A percentile compares a stretch with the other conserved stretches of the same genome.
phyloP scores from a whole-genome alignment of 2,113 vertebrate species.

The Amazona guildingii region DNA sequence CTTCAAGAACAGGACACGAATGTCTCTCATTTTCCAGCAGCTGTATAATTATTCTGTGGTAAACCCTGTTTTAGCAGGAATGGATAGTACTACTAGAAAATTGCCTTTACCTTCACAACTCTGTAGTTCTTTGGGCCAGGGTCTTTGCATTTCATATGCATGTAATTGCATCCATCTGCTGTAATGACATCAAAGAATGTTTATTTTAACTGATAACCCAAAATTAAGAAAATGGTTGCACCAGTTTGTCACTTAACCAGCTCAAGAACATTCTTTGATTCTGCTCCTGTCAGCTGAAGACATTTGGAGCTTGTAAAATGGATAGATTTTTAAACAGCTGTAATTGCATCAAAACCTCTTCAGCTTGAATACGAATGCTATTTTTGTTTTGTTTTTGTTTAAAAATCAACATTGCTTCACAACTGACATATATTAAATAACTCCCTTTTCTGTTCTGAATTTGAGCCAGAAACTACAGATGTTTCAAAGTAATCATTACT shows the following conservation, averaged over 20 bases:
- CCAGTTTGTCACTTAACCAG: not conserved
- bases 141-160: not conserved
- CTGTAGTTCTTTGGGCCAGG: not conserved
- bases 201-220: slow-evolving; percentile 8
- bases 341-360: not conserved
- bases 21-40: not conserved
- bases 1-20: not conserved
- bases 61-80: not conserved
- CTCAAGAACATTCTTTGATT: not conserved
- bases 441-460: not conserved
- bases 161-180: not conserved
- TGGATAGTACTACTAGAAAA: not conserved
- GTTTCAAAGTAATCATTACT: not conserved
- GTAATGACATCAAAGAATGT: not conserved
- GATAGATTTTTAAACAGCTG: not conserved
- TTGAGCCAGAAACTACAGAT: not conserved
- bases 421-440: not conserved
- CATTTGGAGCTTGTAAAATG: not conserved
- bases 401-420: not conserved
- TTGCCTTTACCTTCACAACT: not conserved
- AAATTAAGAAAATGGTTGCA: not conserved
- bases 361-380: not conserved
- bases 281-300: not conserved
- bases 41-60: not conserved
- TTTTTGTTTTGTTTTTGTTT: not conserved